Base-by-base conservation (phyloP, 1,140 invertebrate genomes). In the Metaphire vulgaris region DNA sequence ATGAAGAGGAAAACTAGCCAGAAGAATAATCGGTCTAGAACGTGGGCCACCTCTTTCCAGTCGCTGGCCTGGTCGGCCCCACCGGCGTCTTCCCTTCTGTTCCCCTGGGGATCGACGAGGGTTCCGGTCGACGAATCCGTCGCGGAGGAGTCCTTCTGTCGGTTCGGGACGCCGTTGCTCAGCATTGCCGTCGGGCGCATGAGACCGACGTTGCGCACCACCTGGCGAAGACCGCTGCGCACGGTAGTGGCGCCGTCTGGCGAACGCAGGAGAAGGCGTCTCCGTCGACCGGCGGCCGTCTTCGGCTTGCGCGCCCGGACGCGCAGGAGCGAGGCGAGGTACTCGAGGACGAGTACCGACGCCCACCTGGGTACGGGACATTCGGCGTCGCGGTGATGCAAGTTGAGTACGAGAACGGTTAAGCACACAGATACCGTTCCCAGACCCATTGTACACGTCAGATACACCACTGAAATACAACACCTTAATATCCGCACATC, bases 371-470 rank as follows among this genome's bases (percentile, higher is more conserved):
- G 75, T 1, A 76, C 75, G 16, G 75, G 70, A 14, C 75, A 69
- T 28, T 74, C 75, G 56, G 41, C 69, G 70, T 82, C 82, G 82
- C 97, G 91, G 90, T 99, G 96, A 89, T 99, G 97, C 88, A 98
- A 98, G 89, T 99, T 99, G 81, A 99, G 91, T 84, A 99, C 98
- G 83, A 99, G 91, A 81, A 99, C 97, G 76, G 97, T 99, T 86
- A 96, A 96, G 82, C 99, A 94, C 83, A 99, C 96, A 77, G 96
- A 98, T 83, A 97, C 95, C 81, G 96, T 96, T 86, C 99, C 96
- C 95, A 99, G 98, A 88, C 98, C 96, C 97, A 99, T 99, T 87
- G 99, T 98, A 89, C 95, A 98, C 88, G 97, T 98, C 89, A 99
- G 99, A 89, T 99, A 99, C 79, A 97, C 98, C 86, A 96, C 96